Evolutionary conservation across 2,888 invertebrate genomes (phyloP).

Genomic region (Synergus gifuensis): DNA sequence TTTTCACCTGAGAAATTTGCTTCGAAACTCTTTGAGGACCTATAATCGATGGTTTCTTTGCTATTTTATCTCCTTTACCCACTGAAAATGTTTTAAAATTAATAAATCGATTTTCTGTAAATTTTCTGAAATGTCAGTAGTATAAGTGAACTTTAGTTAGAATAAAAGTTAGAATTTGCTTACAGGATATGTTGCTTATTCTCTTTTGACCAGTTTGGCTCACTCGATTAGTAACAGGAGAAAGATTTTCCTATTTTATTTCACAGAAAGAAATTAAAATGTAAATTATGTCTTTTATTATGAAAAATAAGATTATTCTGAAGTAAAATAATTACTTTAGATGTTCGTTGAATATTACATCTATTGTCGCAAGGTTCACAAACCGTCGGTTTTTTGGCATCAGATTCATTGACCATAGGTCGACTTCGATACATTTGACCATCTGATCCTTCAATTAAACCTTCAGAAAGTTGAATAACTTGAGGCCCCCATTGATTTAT

Average conservation of each 20-base stretch:
- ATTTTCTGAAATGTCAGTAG: not conserved
- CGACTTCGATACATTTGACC: conserved; percentile 63
- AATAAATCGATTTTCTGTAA: too few relatives aligned
- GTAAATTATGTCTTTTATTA: not conserved
- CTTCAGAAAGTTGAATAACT: conserved; percentile 79
- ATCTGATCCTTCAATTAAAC: conserved; percentile 77
- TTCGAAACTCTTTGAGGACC: not conserved
- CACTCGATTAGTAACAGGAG: not conserved
- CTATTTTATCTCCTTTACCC: not conserved
- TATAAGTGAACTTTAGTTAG: not conserved
- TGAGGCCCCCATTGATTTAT: conserved; percentile 84
- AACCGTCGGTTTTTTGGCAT: conserved; percentile 32
- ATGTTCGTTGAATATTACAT: conserved; percentile 23
- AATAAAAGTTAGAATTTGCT: not conserved
- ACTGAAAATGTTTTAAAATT: not conserved
- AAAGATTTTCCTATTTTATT: conserved; percentile 1
- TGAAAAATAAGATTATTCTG: not conserved
- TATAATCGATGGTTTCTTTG: not conserved
- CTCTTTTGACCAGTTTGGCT: not conserved
- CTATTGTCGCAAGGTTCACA: conserved; percentile 44
- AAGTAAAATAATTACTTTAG: conserved; percentile 5
- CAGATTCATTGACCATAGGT: conserved; percentile 43
- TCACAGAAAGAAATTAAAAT: not conserved
- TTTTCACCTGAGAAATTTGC: not conserved
- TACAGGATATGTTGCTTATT: conserved; percentile 5